Conservation (phyloP, 1,140 invertebrate genomes). For the Macrostomum lignano region DNA sequence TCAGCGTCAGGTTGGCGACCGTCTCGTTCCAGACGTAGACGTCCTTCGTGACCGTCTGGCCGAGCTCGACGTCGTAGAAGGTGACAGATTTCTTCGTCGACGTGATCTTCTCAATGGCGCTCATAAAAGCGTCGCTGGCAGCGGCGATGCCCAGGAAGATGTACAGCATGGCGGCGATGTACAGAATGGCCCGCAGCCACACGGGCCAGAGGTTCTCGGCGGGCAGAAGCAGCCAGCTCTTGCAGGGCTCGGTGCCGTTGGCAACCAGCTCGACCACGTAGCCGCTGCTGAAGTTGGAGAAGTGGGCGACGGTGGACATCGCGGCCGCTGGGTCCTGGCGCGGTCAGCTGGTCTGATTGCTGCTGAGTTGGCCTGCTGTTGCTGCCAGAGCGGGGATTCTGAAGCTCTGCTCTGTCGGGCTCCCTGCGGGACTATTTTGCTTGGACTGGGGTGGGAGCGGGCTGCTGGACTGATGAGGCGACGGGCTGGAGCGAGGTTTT, state of each 20-base stretch:
- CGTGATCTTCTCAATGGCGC: conserved; percentile 36
- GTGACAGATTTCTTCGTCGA: conserved; percentile 33
- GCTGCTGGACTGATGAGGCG: too few relatives aligned
- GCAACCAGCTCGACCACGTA: conserved; percentile 6
- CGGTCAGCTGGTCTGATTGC: too few relatives aligned
- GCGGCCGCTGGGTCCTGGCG: background rate
- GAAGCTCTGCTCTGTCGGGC: too few relatives aligned
- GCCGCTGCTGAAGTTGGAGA: conserved; percentile 5
- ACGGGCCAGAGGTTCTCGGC: conserved; percentile 19
- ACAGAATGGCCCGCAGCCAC: conserved; percentile 13
- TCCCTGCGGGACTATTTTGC: too few relatives aligned
- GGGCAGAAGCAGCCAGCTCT: conserved; percentile 16
- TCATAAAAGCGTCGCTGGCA: conserved; percentile 35
- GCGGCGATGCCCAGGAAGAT: conserved; percentile 31
- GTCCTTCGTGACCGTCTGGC: conserved; percentile 10
- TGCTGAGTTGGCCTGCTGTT: too few relatives aligned
- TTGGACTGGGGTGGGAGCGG: too few relatives aligned
- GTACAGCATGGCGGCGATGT: conserved; percentile 14
- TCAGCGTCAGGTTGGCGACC: conserved; percentile 31
- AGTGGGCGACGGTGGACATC: conserved; percentile 1
- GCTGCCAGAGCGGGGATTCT: too few relatives aligned
- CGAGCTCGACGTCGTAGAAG: conserved; percentile 13
- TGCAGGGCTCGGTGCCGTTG: conserved; percentile 7
- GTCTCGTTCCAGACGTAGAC: conserved; percentile 32
- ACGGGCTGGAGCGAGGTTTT: too few relatives aligned